phyloP scores from a whole-genome alignment of 92 coral and sea anemone genomes.

The Heliopora coerulea region DNA sequence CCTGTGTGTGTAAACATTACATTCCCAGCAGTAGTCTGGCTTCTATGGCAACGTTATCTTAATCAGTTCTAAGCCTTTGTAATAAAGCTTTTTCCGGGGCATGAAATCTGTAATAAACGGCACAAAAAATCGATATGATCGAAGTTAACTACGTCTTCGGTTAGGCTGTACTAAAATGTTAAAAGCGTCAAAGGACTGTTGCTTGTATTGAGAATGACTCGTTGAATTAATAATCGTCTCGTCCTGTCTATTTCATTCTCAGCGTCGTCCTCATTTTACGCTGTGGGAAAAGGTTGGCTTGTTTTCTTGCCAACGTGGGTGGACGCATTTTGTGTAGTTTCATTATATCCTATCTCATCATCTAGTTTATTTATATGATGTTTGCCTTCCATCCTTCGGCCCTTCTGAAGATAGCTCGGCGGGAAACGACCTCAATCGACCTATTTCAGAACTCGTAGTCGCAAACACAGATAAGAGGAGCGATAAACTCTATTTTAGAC shows the following conservation, averaged over 20 bases:
- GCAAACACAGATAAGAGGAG: too few relatives aligned
- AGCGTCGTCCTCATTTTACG: too few relatives aligned
- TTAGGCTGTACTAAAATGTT: too few relatives aligned
- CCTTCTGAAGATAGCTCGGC: background rate
- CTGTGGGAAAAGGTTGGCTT: too few relatives aligned
- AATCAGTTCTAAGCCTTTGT: background rate
- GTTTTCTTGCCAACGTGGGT: background rate
- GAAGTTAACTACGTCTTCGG: background rate
- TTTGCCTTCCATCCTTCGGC: background rate
- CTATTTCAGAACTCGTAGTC: too few relatives aligned
- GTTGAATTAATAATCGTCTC: background rate
- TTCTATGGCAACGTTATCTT: background rate
- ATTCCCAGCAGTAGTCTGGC: background rate
- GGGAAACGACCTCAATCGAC: too few relatives aligned
- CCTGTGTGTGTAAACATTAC: conserved; percentile 1
- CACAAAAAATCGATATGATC: background rate
- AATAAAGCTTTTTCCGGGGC: background rate
- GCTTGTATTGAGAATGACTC: background rate
- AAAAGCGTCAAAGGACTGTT: too few relatives aligned
- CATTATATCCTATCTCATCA: background rate
- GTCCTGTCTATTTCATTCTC: background rate
- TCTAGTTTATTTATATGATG: conserved; percentile 1
- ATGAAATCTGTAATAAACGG: background rate
- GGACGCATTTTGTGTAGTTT: background rate
- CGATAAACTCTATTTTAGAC: too few relatives aligned